Percentiles rank a stretch among this genome's conserved stretches.
Conservation (phyloP, 2,888 invertebrate species). For the Tetanocera ferruginea region DNA sequence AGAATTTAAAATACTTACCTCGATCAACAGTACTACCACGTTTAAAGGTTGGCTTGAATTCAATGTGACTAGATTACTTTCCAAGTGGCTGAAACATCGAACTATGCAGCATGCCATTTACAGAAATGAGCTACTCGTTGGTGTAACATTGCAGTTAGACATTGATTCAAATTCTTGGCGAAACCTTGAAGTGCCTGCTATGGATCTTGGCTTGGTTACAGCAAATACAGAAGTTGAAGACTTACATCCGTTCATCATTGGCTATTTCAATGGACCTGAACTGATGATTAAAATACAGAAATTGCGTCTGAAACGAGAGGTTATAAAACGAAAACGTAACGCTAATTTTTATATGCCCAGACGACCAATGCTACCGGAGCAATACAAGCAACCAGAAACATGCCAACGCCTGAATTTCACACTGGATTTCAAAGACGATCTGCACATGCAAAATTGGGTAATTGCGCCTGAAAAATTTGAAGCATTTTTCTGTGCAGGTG, state of each 20-base stretch:
- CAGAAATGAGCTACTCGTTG: constrained; percentile 54
- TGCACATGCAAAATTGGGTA: constrained; percentile 94
- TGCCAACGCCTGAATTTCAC: constrained; percentile 91
- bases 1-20: constrained; percentile 78
- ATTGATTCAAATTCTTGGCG: constrained; percentile 21
- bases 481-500: constrained; percentile 93
- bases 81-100: constrained; percentile 77
- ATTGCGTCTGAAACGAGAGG: constrained; percentile 62
- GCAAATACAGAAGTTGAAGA: constrained; percentile 73
- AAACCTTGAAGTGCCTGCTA: constrained; percentile 76
- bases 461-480: constrained; percentile 95
- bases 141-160: constrained; percentile 51
- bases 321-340: constrained; percentile 70
- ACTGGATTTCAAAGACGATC: constrained; percentile 90
- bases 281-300: constrained; percentile 73
- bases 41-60: constrained; percentile 89
- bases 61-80: constrained; percentile 83
- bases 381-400: constrained; percentile 72
- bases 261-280: constrained; percentile 82
- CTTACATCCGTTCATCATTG: constrained; percentile 91
- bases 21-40: constrained; percentile 79
- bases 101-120: constrained; percentile 37
- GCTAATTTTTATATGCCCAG: constrained; percentile 44
- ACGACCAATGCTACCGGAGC: constrained; percentile 46
- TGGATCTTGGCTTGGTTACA: constrained; percentile 81